Percentiles rank a stretch among this genome's conserved stretches.
phyloP scores from a whole-genome alignment of 2,113 vertebrate genomes.

The Xiphophorus couchianus region DNA sequence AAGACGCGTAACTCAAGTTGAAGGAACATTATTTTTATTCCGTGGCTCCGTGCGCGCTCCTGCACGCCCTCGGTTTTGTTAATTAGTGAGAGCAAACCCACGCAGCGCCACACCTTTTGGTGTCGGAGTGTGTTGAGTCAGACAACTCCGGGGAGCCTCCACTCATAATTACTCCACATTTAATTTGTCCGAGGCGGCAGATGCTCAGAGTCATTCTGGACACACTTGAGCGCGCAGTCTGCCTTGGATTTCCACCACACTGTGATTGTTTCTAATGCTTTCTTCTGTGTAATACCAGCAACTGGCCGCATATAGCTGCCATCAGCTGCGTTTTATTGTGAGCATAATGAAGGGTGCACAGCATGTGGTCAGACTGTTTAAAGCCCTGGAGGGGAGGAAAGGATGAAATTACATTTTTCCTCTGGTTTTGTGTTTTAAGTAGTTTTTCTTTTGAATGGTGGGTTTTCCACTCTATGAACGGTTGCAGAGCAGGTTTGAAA shows the following conservation, averaged over 20 bases:
- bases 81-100: conserved; percentile 44
- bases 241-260: conserved; percentile 5
- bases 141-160: conserved; percentile 49
- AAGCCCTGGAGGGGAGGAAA: background rate
- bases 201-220: conserved; percentile 43
- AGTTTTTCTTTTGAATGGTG: background rate
- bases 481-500: background rate
- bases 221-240: conserved; percentile 22
- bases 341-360: conserved; percentile 9
- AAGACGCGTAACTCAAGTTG: conserved; percentile 42
- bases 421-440: background rate
- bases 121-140: conserved; percentile 36
- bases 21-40: conserved; percentile 2
- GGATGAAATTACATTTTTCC: background rate
- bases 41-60: background rate
- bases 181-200: conserved; percentile 66
- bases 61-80: conserved; percentile 33
- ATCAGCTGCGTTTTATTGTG: conserved; percentile 15
- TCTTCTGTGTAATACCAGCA: conserved; percentile 14
- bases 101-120: conserved; percentile 56
- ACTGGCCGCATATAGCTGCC: conserved; percentile 12
- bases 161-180: conserved; percentile 69
- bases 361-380: background rate
- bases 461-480: background rate
- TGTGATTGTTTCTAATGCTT: conserved; percentile 11